These are phyloP conservation scores for Parazoanthus darwini DNA, from an alignment of 92 coral and sea anemone species.

Conservation along the genomic window DNA sequence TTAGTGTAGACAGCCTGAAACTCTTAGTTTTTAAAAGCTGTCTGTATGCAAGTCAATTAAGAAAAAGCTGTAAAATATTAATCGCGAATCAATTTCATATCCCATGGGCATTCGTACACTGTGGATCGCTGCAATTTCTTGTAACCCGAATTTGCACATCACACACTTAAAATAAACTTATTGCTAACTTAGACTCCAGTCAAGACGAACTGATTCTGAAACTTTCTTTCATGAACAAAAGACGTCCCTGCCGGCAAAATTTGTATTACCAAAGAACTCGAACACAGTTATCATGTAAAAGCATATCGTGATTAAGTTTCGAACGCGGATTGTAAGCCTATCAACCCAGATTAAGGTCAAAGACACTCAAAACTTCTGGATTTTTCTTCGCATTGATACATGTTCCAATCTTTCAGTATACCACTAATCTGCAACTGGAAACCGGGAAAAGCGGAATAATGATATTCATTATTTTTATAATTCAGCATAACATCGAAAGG, in stretches of 20 bases:
- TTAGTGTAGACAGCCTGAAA: neutral
- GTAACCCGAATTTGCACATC: neutral
- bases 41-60: constrained; percentile 10
- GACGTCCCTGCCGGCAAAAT: neutral
- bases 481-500: neutral
- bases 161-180: too few relatives aligned
- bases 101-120: neutral
- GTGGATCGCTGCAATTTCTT: neutral
- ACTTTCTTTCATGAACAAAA: neutral
- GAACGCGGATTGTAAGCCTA: neutral
- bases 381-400: constrained; percentile 1
- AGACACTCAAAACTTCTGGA: neutral
- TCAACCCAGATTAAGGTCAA: constrained; percentile 4
- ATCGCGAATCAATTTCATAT: constrained; percentile 2
- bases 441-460: neutral
- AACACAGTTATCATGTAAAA: neutral
- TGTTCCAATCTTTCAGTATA: neutral
- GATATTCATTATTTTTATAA: neutral
- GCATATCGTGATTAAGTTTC: constrained; percentile 1
- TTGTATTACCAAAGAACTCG: neutral
- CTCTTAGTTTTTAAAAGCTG: neutral
- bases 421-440: neutral
- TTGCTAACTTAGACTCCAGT: neutral
- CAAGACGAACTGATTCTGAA: neutral
- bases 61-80: neutral